Conservation (phyloP, 2,888 invertebrate genomes). For the Galeruca laticollis region DNA sequence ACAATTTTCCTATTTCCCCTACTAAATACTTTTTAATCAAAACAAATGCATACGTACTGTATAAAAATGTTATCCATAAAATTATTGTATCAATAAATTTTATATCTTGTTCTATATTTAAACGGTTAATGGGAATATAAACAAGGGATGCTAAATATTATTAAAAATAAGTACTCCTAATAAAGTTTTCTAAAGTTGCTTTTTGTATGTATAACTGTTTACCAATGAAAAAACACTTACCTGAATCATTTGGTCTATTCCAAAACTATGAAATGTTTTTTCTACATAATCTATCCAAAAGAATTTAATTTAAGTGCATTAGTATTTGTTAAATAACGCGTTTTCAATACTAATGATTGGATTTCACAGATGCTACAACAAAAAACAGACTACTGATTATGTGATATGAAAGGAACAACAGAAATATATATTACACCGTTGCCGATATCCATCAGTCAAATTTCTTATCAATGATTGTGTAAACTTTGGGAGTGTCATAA, state of each 20-base stretch:
- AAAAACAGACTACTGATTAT: constrained; percentile 8
- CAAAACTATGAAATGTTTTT: not conserved
- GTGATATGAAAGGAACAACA: not conserved
- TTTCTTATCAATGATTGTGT: not conserved
- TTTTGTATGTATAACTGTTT: no score
- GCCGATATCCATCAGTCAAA: not conserved
- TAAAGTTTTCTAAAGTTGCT: no score
- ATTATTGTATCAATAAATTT: no score
- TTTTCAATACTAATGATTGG: not conserved
- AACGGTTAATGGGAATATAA: no score
- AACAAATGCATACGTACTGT: no score
- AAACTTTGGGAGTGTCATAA: no score
- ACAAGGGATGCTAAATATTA: no score
- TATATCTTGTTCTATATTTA: no score
- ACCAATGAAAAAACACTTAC: not conserved
- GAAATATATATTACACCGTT: not conserved
- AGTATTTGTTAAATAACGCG: not conserved
- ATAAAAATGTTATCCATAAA: no score
- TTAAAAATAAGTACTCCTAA: no score
- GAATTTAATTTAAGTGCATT: not conserved
- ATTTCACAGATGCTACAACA: not conserved
- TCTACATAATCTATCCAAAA: constrained; percentile 17
- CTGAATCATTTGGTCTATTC: constrained; percentile 29
- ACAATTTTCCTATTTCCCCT: no score
- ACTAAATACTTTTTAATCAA: no score